A percentile compares a stretch with the other conserved stretches of the same genome.
Conservation (phyloP, 2,888 invertebrate genomes). For the Coelopa pilipes region DNA sequence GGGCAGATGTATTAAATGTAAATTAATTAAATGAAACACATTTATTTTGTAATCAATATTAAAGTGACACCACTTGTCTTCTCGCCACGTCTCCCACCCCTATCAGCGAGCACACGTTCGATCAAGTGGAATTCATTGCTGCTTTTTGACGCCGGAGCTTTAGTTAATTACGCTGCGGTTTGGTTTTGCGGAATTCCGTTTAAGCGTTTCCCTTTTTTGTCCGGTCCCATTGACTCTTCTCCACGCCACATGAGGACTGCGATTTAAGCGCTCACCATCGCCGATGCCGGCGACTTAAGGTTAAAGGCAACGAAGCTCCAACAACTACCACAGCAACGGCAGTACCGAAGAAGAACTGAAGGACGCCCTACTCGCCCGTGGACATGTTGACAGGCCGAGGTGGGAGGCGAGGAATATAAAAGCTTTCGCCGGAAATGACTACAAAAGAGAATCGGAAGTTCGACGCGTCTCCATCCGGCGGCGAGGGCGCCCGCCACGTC, state of each 20-base stretch:
- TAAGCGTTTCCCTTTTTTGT: constrained; percentile 3
- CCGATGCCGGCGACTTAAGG: neutral
- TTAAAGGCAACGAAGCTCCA: neutral
- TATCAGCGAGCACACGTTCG: too few species aligned
- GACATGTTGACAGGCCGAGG: too few species aligned
- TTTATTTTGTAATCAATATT: constrained; percentile 8
- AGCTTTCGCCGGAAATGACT: constrained; percentile 1
- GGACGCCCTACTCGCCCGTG: too few species aligned
- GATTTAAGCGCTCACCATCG: neutral
- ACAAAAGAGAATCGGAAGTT: constrained; percentile 18
- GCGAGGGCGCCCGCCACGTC: neutral
- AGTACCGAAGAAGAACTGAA: neutral
- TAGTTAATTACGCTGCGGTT: constrained; percentile 17
- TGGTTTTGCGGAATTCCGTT: constrained; percentile 12
- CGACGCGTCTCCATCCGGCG: constrained; percentile 13
- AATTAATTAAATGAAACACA: constrained; percentile 17
- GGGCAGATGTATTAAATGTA: neutral
- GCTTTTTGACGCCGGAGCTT: constrained; percentile 3
- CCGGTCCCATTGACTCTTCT: neutral
- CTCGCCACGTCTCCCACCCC: too few species aligned
- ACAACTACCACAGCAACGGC: neutral
- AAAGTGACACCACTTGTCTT: too few species aligned
- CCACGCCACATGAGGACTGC: neutral
- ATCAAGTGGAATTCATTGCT: neutral
- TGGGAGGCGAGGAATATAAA: too few species aligned